These are phyloP conservation scores for Scalopus aquaticus DNA, from an alignment of 2,113 vertebrate species.

Conservation along the genomic window DNA sequence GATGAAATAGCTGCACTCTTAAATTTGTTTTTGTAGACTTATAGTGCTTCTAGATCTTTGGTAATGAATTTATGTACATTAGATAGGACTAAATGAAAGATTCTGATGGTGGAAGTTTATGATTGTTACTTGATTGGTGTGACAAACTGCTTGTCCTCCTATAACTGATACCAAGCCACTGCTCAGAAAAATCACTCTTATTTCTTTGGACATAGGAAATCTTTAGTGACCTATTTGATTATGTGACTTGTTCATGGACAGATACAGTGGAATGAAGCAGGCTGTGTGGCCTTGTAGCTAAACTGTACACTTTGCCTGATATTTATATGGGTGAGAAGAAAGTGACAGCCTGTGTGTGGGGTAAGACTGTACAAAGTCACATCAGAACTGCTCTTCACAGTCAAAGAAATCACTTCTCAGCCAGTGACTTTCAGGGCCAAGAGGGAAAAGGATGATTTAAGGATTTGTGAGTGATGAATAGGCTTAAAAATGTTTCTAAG, in stretches of 20 bases:
- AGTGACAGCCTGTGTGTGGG: accelerated
- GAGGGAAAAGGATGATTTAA: background rate
- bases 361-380: background rate
- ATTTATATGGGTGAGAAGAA: background rate
- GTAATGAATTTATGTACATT: background rate
- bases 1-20: background rate
- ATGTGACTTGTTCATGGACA: background rate
- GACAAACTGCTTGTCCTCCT: background rate
- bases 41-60: background rate
- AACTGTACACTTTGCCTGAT: background rate
- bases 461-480: background rate
- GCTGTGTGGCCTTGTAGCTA: background rate
- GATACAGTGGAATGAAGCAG: background rate
- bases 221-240: background rate
- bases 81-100: background rate
- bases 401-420: background rate
- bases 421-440: background rate
- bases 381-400: background rate
- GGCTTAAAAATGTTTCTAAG: conserved; percentile 24
- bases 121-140: background rate
- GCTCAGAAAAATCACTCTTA: background rate
- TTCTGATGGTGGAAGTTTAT: background rate
- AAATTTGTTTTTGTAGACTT: background rate
- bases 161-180: background rate
- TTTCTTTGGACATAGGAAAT: background rate